Percentiles rank a stretch among this genome's conserved stretches.
These are phyloP conservation scores for Stylophora pistillata DNA, from an alignment of 64 coral and sea anemone species.

Conservation along the genomic window DNA sequence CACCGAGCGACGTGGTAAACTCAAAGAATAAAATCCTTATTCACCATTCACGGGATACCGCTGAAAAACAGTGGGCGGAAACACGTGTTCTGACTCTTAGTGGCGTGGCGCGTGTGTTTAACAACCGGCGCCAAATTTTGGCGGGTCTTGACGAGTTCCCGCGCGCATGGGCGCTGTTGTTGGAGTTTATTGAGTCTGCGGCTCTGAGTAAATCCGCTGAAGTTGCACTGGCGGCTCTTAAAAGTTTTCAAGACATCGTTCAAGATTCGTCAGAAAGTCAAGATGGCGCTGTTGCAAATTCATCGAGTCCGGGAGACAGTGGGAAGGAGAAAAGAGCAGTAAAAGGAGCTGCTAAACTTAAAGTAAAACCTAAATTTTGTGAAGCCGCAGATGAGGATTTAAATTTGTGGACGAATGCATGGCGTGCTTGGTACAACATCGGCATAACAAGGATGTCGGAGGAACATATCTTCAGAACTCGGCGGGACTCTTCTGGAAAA, in stretches of 20 bases:
- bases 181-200: constrained; percentile 90
- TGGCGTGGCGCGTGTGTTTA: constrained; percentile 96
- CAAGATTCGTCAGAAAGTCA: constrained; percentile 66
- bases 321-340: constrained; percentile 36
- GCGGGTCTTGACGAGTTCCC: constrained; percentile 90
- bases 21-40: constrained; percentile 89
- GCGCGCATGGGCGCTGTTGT: constrained; percentile 82
- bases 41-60: constrained; percentile 96
- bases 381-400: constrained; percentile 84
- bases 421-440: constrained; percentile 92
- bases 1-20: constrained; percentile 72
- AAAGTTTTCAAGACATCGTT: constrained; percentile 97
- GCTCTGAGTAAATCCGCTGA: constrained; percentile 95
- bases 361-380: constrained; percentile 98
- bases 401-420: constrained; percentile 92
- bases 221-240: constrained; percentile 88
- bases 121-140: constrained; percentile 88
- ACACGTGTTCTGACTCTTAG: constrained; percentile 86
- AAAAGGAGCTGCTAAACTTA: constrained; percentile 58
- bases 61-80: constrained; percentile 97
- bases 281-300: constrained; percentile 13
- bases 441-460: constrained; percentile 71
- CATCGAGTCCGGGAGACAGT: constrained; percentile 11
- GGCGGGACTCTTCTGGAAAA: constrained; percentile 79
- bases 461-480: constrained; percentile 51